These are phyloP conservation scores for Coracopsis vasa DNA, from an alignment of 2,113 vertebrate genomes.

Conservation along the genomic window DNA sequence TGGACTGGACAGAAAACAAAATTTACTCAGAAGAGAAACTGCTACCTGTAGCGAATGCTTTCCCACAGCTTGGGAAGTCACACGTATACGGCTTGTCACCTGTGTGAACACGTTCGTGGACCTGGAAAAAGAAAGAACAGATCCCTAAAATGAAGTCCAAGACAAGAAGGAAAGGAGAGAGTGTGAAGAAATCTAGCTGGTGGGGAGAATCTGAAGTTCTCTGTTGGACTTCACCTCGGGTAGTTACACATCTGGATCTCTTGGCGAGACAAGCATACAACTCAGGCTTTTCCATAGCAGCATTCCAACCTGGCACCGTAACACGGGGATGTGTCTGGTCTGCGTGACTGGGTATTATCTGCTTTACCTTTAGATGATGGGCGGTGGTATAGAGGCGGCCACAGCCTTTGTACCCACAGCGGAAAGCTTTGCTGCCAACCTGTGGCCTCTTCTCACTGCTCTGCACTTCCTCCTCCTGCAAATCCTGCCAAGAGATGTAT, in stretches of 20 bases:
- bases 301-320: not conserved
- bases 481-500: slow-evolving; percentile 37
- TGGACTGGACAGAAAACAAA: not conserved
- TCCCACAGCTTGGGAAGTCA: slow-evolving; percentile 77
- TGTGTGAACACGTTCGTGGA: slow-evolving; percentile 82
- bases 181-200: not conserved
- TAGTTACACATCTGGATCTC: not conserved
- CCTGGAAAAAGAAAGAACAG: slow-evolving; percentile 60
- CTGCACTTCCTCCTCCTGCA: slow-evolving; percentile 67
- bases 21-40: not conserved
- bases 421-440: slow-evolving; percentile 72
- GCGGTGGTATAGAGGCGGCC: slow-evolving; percentile 83
- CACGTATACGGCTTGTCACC: slow-evolving; percentile 80
- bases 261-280: not conserved
- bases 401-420: slow-evolving; percentile 79
- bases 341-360: not conserved
- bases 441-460: slow-evolving; percentile 68
- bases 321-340: not conserved
- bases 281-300: not conserved
- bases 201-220: not conserved
- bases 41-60: slow-evolving; percentile 83
- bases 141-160: not conserved
- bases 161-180: not conserved
- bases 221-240: not conserved
- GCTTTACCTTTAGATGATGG: slow-evolving; percentile 83